Base-by-base conservation (phyloP, 2,888 invertebrate species). In the Clistopyga incitator region DNA sequence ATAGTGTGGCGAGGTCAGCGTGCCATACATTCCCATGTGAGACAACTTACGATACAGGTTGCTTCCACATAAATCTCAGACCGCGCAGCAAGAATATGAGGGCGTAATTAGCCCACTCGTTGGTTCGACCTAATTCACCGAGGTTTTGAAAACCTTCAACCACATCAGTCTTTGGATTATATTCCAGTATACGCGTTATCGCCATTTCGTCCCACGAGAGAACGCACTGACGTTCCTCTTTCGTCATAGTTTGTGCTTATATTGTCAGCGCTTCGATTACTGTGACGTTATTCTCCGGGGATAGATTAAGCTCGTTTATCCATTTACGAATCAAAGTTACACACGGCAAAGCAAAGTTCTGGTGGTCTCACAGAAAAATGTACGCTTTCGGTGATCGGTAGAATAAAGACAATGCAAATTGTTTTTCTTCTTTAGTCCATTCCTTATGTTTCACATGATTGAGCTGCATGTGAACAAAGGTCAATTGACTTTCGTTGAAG, bases 321-420 rank as follows among this genome's bases (percentile, higher is more conserved):
- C 89, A 90, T 52, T 47, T 65, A 25, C 52, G 20, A 20, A 90
- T 84, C 34, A 88, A 84, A 65, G 84, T 82, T 38, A 86, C 79
- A 25, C 86, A 87, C 6, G 90, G 90, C 54, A 91, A 83, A 23
- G 81, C 77, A 71, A 90, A 84, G 54, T 85, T 68, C 76, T 87
- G 81, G 18, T 82, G 85, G n/a, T 83, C 83, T 38, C 83, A 52
- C 29, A 90, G 70, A 78, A 81, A 88, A 34, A 59, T 71, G 77
- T 90, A 92, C 3, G 87, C 83, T 18, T 85, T 77, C 6, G 91
- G 90, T 3, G 90, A 90, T 85, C 85, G 88, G 78, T 90, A 88
- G 86, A 82, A 90, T 56, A 90, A 72, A 23, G 85, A 83, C 11
- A 90, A 54, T 47, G 89, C 87, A 71, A 88, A 84, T 68, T 88